Percentiles rank a stretch among this genome's conserved stretches.
phyloP scores from a whole-genome alignment of 2,797 vertebrate species.

The Trachurus trachurus region DNA sequence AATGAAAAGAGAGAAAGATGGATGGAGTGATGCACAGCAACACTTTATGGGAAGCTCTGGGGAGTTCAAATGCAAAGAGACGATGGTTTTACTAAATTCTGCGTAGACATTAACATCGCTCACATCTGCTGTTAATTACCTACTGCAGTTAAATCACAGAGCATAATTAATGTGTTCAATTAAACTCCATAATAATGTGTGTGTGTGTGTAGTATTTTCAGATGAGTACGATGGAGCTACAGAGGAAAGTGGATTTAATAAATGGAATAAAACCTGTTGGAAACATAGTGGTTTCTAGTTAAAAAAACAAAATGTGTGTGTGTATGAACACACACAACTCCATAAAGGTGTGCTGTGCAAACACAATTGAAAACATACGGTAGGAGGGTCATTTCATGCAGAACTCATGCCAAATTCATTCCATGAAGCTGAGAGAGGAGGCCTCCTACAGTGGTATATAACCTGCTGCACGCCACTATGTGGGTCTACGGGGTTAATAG shows the following conservation, averaged over 20 bases:
- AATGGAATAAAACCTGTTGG: neutral
- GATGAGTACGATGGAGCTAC: neutral
- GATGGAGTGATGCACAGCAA: constrained; percentile 40
- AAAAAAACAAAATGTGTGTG: neutral
- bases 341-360: constrained; percentile 35
- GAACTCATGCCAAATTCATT: constrained; percentile 57
- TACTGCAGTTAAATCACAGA: neutral
- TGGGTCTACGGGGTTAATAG: constrained; percentile 12
- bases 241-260: neutral
- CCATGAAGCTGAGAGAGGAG: constrained; percentile 57
- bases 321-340: neutral
- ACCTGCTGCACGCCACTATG: constrained; percentile 6
- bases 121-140: neutral
- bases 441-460: constrained; percentile 7
- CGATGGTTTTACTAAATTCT: neutral
- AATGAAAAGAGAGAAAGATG: constrained; percentile 5
- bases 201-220: neutral
- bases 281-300: neutral
- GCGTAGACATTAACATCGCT: neutral
- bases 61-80: neutral
- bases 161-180: neutral
- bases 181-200: neutral
- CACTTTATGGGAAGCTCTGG: constrained; percentile 9
- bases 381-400: constrained; percentile 52
- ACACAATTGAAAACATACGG: neutral